phyloP scores from a whole-genome alignment of 2,888 invertebrate species.

The Caradrina kadenii region DNA sequence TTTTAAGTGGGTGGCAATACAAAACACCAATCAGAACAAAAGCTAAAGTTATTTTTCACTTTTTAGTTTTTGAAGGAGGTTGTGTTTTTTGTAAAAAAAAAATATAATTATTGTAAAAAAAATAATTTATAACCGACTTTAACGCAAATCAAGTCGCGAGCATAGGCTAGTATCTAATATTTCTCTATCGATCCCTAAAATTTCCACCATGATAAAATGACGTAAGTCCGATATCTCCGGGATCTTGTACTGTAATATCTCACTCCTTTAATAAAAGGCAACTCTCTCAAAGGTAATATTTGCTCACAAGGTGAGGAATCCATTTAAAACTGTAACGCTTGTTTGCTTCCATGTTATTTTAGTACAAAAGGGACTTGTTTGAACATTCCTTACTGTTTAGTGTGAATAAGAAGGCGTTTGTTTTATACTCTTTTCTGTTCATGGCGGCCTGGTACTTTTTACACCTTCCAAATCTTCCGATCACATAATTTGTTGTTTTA shows the following conservation, averaged over 20 bases:
- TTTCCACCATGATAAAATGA: too few relatives aligned
- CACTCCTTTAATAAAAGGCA: conserved; percentile 28
- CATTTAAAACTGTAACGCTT: conserved; percentile 25
- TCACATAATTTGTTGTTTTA: conserved; percentile 24
- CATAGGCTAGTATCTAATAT: too few relatives aligned
- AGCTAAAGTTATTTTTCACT: too few relatives aligned
- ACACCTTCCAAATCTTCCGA: conserved; percentile 12
- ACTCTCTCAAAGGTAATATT: conserved; percentile 38
- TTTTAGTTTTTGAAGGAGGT: too few relatives aligned
- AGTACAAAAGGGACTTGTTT: conserved; percentile 51
- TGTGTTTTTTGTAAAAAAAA: too few relatives aligned
- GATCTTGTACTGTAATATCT: background rate
- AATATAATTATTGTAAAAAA: too few relatives aligned
- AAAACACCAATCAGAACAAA: too few relatives aligned
- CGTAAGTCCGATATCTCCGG: background rate
- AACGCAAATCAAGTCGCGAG: too few relatives aligned
- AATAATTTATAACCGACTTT: too few relatives aligned
- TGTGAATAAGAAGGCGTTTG: conserved; percentile 49
- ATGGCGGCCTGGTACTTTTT: conserved; percentile 42
- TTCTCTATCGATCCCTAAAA: too few relatives aligned
- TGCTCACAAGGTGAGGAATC: conserved; percentile 32
- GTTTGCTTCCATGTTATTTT: conserved; percentile 37
- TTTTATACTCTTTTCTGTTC: conserved; percentile 9
- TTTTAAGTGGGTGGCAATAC: too few relatives aligned
- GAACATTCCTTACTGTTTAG: conserved; percentile 27